Conservation (phyloP, 2,113 vertebrate species). For the Bujurquina vittata region DNA sequence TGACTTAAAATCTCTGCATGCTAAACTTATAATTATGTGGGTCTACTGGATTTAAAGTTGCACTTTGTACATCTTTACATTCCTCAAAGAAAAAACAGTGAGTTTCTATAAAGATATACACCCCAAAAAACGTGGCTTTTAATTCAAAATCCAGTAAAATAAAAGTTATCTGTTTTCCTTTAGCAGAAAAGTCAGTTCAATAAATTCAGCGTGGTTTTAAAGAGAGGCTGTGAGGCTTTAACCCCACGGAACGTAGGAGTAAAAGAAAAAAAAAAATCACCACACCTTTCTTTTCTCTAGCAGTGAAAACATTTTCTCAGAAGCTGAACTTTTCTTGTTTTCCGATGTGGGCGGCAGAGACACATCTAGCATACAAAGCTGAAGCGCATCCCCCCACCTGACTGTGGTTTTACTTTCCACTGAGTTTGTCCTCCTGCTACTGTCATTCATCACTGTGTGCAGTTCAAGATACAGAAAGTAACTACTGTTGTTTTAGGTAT, state of each 20-base stretch:
- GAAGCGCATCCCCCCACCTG: constrained; percentile 33
- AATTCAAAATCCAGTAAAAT: background rate
- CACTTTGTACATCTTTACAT: background rate
- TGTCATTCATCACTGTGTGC: background rate
- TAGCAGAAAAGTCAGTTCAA: background rate
- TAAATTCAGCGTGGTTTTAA: background rate
- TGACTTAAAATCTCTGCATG: background rate
- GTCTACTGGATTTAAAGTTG: background rate
- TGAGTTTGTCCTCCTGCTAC: constrained; percentile 32
- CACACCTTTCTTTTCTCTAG: background rate
- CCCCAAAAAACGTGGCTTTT: background rate
- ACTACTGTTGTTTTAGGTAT: background rate
- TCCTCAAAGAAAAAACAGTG: background rate
- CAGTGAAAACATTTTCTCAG: constrained; percentile 58
- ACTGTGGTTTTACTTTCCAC: constrained; percentile 70
- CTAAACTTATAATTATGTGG: background rate
- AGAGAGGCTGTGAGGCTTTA: background rate
- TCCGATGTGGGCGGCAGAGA: constrained; percentile 68
- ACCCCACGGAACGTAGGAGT: constrained; percentile 15
- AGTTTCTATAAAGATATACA: rapidly evolving
- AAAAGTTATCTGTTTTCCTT: background rate
- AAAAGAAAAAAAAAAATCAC: background rate
- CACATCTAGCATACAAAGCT: constrained; percentile 30
- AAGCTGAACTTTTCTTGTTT: constrained; percentile 62
- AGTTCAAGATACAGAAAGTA: background rate